Percentiles rank a stretch among this genome's conserved stretches.
Evolutionary conservation across 35 echinoderm and acorn worm genomes (phyloP).

Genomic region (Strongylocentrotus purpuratus): DNA sequence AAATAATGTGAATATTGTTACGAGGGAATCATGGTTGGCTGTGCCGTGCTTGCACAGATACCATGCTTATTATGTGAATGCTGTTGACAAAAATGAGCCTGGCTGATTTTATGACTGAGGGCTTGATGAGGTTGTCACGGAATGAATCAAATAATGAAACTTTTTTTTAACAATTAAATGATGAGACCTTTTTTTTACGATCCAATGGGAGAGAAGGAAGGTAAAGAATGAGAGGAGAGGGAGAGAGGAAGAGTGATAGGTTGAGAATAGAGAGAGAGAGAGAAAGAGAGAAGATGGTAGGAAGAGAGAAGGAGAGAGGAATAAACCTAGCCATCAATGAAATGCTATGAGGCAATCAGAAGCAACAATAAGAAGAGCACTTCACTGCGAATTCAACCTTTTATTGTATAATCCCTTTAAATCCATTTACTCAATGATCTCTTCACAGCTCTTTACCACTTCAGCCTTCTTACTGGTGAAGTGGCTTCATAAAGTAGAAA

Average conservation of each 20-base stretch:
- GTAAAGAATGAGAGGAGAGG: not conserved
- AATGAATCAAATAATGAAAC: no score
- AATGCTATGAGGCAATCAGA: not conserved
- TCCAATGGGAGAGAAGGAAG: not conserved
- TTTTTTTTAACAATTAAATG: no score
- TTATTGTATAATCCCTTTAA: not conserved
- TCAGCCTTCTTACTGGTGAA: not conserved
- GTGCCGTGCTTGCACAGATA: no score
- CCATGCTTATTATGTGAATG: no score
- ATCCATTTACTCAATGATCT: constrained; percentile 21
- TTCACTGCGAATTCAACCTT: not conserved
- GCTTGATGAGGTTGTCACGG: no score
- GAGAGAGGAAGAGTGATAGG: not conserved
- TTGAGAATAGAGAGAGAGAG: not conserved
- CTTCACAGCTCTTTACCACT: constrained; percentile 35
- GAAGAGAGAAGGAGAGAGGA: not conserved
- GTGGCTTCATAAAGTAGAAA: not conserved
- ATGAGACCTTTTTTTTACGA: no score
- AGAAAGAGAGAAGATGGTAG: not conserved
- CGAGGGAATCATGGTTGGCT: no score
- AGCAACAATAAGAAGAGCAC: not conserved
- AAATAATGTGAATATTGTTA: no score
- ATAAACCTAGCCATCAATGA: not conserved
- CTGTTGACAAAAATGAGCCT: no score
- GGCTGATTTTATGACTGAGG: no score